These are phyloP conservation scores for Syndactyla subalaris DNA, from an alignment of 2,797 vertebrate species.

Conservation along the genomic window DNA sequence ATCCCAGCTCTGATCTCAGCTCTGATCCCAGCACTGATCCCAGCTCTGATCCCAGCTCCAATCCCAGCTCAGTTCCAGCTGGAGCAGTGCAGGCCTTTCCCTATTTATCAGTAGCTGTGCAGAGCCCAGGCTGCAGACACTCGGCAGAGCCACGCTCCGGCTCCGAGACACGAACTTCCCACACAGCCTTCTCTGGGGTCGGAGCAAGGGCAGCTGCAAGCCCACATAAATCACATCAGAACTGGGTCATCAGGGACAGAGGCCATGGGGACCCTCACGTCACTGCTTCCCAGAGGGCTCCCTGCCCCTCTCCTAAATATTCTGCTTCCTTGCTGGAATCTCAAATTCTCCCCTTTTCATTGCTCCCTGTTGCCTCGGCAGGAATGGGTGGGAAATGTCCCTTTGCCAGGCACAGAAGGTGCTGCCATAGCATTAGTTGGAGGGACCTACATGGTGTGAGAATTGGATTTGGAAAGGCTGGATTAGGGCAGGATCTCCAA, in stretches of 20 bases:
- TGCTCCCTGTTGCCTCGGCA: neutral
- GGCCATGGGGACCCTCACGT: slow-evolving; percentile 71
- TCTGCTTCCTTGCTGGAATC: slow-evolving; percentile 48
- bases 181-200: slow-evolving; percentile 76
- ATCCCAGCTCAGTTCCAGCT: slow-evolving; percentile 49
- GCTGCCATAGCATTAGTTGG: neutral
- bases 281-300: slow-evolving; percentile 71
- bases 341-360: slow-evolving; percentile 8
- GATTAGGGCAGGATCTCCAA: neutral
- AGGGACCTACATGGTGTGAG: neutral
- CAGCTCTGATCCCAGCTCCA: slow-evolving; percentile 24
- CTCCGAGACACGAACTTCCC: slow-evolving; percentile 79
- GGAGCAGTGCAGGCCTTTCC: slow-evolving; percentile 56
- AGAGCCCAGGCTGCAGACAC: slow-evolving; percentile 73
- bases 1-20: no score
- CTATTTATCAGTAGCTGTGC: slow-evolving; percentile 74
- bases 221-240: slow-evolving; percentile 81
- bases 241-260: slow-evolving; percentile 75
- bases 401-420: neutral
- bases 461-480: neutral
- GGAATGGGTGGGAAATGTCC: neutral
- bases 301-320: slow-evolving; percentile 48
- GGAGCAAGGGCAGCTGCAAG: slow-evolving; percentile 77
- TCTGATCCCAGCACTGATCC: neutral
- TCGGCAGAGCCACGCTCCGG: slow-evolving; percentile 69